These are phyloP conservation scores for Nesoenas mayeri DNA, from an alignment of 2,113 vertebrate genomes.

Conservation along the genomic window DNA sequence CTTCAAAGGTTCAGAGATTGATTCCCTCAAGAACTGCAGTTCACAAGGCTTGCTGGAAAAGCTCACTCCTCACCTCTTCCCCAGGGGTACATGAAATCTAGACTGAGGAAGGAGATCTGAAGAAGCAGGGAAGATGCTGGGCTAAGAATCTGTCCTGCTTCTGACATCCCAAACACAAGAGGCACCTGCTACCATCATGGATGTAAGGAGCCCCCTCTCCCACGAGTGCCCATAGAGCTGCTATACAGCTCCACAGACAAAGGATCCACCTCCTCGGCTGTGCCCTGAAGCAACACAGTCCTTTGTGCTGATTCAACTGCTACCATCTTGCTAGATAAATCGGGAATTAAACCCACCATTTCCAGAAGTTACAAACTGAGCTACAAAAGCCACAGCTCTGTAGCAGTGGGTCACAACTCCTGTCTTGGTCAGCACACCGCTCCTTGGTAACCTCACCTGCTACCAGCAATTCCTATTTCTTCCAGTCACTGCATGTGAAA, in stretches of 20 bases:
- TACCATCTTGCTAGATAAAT: background rate
- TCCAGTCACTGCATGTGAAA: background rate
- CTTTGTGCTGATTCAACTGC: background rate
- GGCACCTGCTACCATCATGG: background rate
- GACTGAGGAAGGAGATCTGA: background rate
- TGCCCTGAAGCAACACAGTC: background rate
- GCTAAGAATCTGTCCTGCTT: background rate
- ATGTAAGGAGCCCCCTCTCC: background rate
- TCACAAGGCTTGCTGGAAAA: background rate
- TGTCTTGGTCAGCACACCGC: background rate
- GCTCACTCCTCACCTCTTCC: background rate
- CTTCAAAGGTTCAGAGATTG: background rate
- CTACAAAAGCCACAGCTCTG: background rate
- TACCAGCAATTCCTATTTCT: background rate
- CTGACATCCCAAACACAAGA: background rate
- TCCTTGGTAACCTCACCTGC: background rate
- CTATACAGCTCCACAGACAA: accelerated
- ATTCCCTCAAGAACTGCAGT: background rate
- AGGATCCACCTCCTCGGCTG: accelerated
- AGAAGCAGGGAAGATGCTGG: background rate
- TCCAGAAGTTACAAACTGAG: background rate
- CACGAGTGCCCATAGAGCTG: accelerated
- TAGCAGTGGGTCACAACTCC: background rate
- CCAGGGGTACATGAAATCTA: background rate
- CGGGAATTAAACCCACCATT: background rate